Conservation (phyloP, 2,888 invertebrate species). For the Rhorus exstirpatorius region DNA sequence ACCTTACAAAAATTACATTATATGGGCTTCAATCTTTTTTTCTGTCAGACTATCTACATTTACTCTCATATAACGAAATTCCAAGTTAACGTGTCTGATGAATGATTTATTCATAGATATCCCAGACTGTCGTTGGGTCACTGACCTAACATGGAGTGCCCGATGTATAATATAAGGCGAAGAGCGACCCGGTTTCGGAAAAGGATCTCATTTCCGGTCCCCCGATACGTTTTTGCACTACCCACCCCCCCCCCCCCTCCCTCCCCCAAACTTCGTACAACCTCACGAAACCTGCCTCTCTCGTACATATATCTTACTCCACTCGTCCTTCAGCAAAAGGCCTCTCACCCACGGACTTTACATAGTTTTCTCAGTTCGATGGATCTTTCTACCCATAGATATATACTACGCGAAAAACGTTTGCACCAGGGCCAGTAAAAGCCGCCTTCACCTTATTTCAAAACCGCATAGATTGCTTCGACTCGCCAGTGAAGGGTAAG, state of each 20-base stretch:
- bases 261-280: background rate
- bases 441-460: slow-evolving; percentile 59
- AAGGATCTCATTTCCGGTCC: slow-evolving; percentile 73
- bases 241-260: slow-evolving; percentile 14
- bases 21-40: no score
- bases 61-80: no score
- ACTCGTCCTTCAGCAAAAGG: slow-evolving; percentile 41
- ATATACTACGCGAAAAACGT: background rate
- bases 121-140: background rate
- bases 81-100: no score
- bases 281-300: slow-evolving; percentile 1
- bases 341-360: slow-evolving; percentile 27
- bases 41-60: no score
- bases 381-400: slow-evolving; percentile 20
- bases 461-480: slow-evolving; percentile 68
- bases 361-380: slow-evolving; percentile 19
- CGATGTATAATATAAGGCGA: slow-evolving; percentile 20
- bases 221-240: slow-evolving; percentile 65
- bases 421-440: slow-evolving; percentile 57
- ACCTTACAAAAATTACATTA: no score
- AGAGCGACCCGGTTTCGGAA: slow-evolving; percentile 68
- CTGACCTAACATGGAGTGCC: background rate
- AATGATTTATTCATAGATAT: background rate
- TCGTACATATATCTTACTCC: slow-evolving; percentile 7
- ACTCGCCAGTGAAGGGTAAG: slow-evolving; percentile 13